phyloP scores from a whole-genome alignment of 2,113 vertebrate genomes.

The Ailurus styani region DNA sequence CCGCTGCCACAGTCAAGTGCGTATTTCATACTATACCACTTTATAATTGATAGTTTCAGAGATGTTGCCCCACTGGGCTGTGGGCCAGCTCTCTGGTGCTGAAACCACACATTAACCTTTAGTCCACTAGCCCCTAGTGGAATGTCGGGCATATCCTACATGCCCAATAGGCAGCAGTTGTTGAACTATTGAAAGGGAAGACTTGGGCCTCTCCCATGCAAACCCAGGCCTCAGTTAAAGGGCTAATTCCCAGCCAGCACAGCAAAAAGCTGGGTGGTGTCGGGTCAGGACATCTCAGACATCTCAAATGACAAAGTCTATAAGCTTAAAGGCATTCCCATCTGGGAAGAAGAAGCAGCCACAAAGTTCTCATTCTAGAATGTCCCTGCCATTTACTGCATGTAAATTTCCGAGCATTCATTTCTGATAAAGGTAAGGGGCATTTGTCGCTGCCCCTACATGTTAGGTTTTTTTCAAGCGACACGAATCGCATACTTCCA shows the following conservation, averaged over 20 bases:
- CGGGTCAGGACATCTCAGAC: neutral
- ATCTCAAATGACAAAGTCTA: neutral
- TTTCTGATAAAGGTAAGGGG: neutral
- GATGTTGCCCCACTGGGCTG: no score
- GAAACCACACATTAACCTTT: no score
- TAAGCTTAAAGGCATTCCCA: neutral
- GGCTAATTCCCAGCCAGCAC: neutral
- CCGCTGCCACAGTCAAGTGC: fast-evolving
- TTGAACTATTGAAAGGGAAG: neutral
- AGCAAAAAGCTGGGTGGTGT: neutral
- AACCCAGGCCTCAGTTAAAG: neutral
- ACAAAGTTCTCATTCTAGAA: neutral
- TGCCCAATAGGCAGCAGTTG: no score
- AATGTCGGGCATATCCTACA: neutral
- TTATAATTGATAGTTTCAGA: neutral
- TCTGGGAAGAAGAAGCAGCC: neutral
- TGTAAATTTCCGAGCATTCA: neutral
- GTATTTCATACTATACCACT: neutral
- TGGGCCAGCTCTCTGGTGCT: neutral
- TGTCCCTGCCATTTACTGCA: neutral
- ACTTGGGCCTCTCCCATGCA: neutral
- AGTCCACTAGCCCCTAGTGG: neutral
- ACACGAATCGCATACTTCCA: neutral
- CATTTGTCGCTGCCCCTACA: neutral
- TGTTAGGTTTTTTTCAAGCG: neutral